phyloP scores from a whole-genome alignment of 1,140 invertebrate genomes.

The Choristoneura fumiferana region DNA sequence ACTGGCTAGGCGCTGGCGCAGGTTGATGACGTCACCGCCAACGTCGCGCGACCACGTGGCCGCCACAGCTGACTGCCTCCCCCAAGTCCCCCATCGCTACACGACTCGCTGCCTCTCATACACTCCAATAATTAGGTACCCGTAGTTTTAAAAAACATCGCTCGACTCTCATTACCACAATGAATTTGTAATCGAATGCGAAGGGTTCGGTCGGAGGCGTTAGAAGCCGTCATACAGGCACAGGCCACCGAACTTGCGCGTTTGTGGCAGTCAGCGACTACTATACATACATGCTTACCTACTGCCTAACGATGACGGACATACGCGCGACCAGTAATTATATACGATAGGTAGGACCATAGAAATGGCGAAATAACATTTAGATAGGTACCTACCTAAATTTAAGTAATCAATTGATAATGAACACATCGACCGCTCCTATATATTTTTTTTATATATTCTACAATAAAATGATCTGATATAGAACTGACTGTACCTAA shows the following conservation, averaged over 20 bases:
- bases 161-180: background rate
- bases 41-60: constrained; percentile 60
- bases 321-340: too few relatives aligned
- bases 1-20: constrained; percentile 29
- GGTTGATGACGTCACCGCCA: constrained; percentile 56
- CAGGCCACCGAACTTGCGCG: constrained; percentile 21
- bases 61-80: constrained; percentile 50
- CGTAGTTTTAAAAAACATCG: background rate
- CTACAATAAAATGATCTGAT: too few relatives aligned
- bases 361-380: too few relatives aligned
- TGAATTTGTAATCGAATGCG: background rate
- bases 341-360: too few relatives aligned
- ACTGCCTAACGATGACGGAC: too few relatives aligned
- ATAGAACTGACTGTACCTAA: constrained; percentile 36
- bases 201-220: background rate
- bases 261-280: background rate
- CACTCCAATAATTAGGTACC: constrained; percentile 10
- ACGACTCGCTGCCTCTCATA: constrained; percentile 2
- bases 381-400: too few relatives aligned
- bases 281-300: too few relatives aligned
- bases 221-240: constrained; percentile 33
- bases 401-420: too few relatives aligned
- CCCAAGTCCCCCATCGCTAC: too few relatives aligned
- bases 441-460: too few relatives aligned
- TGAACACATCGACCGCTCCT: too few relatives aligned